Evolutionary conservation across 2,888 invertebrate species (phyloP).

Genomic region (Zygogramma bicolorata): DNA sequence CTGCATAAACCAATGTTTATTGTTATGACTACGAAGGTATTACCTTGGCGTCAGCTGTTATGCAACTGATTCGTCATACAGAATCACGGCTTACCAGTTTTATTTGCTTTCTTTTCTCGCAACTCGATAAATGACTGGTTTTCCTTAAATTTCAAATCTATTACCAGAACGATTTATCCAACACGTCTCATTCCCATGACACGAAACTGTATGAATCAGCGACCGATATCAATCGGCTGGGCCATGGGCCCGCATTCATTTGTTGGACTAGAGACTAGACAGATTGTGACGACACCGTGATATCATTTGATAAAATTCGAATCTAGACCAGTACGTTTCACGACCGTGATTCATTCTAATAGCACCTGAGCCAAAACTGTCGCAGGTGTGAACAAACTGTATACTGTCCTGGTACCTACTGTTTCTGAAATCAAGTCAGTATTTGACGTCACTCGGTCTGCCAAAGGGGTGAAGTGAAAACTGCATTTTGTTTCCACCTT

Average conservation of each 20-base stretch:
- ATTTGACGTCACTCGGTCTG: neutral
- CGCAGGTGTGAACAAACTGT: neutral
- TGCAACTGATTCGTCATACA: neutral
- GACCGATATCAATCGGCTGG: no score
- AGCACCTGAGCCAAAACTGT: no score
- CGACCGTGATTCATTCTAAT: no score
- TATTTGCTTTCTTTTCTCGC: neutral
- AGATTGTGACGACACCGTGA: no score
- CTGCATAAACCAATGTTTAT: constrained; percentile 5
- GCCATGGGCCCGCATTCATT: neutral
- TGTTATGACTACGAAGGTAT: neutral
- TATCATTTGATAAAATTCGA: no score
- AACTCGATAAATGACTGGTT: neutral
- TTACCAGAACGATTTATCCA: neutral
- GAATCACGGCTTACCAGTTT: neutral
- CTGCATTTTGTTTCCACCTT: neutral
- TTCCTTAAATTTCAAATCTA: neutral
- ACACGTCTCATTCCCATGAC: neutral
- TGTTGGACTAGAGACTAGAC: no score
- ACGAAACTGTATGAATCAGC: no score
- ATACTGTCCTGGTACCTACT: neutral
- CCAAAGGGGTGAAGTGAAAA: neutral
- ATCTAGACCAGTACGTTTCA: no score
- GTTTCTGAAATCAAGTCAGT: neutral
- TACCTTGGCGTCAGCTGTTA: constrained; percentile 6